Evolutionary conservation across 2,797 vertebrate genomes (phyloP).

Genomic region (Parambassis ranga): DNA sequence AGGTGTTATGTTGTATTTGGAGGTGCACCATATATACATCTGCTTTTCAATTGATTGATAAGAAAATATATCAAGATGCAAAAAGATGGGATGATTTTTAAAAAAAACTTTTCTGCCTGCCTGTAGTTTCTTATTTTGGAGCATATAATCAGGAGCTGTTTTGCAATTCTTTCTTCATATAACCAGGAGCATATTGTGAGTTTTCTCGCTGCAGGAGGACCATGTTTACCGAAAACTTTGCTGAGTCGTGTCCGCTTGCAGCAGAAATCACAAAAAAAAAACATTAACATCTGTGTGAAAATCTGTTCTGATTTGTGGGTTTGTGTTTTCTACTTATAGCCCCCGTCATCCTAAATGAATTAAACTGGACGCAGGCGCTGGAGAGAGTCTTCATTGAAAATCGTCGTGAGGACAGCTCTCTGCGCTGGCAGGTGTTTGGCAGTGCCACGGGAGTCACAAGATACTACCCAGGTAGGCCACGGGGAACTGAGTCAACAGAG

Average conservation of each 20-base stretch:
- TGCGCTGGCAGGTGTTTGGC: slow-evolving; percentile 98
- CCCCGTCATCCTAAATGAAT: slow-evolving; percentile 94
- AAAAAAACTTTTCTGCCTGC: background rate
- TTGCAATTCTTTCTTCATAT: slow-evolving; percentile 8
- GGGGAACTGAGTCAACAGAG: slow-evolving; percentile 30
- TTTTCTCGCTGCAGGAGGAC: background rate
- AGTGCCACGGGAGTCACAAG: slow-evolving; percentile 97
- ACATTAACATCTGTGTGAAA: background rate
- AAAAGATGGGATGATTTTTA: slow-evolving; percentile 7
- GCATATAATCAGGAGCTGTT: slow-evolving; percentile 18
- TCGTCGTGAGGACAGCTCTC: slow-evolving; percentile 89
- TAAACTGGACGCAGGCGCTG: slow-evolving; percentile 96
- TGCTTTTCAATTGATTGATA: background rate
- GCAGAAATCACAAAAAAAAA: background rate
- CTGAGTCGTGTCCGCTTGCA: too few species aligned
- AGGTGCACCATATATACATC: background rate
- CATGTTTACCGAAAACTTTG: background rate
- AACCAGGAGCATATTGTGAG: slow-evolving; percentile 2
- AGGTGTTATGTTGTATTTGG: background rate
- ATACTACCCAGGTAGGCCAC: slow-evolving; percentile 79
- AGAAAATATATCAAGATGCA: background rate
- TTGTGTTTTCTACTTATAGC: slow-evolving; percentile 76
- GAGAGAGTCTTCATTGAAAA: slow-evolving; percentile 96
- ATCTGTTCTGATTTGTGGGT: background rate
- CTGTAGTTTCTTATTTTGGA: slow-evolving; percentile 3